phyloP scores from a whole-genome alignment of 2,888 invertebrate genomes.

The Drosophila rellima region DNA sequence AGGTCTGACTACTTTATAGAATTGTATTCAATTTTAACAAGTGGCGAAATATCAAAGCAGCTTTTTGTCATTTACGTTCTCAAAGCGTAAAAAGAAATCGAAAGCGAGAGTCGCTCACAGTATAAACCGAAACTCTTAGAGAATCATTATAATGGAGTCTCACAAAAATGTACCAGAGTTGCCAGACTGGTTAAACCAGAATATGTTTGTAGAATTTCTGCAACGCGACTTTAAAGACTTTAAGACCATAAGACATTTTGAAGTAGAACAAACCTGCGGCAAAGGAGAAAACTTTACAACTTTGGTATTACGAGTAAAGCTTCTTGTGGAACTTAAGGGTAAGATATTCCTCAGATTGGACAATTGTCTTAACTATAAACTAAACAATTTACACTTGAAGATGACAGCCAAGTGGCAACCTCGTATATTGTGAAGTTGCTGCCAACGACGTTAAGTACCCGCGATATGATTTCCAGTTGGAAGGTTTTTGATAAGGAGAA shows the following conservation, averaged over 20 bases:
- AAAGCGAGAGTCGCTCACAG: constrained; percentile 4
- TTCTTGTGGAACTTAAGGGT: constrained; percentile 70
- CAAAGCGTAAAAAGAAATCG: not conserved
- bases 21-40: constrained; percentile 4
- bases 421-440: constrained; percentile 75
- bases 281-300: constrained; percentile 83
- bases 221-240: constrained; percentile 59
- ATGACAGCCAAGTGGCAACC: constrained; percentile 40
- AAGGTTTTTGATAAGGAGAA: constrained; percentile 81
- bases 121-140: constrained; percentile 2
- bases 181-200: constrained; percentile 49
- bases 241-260: constrained; percentile 60
- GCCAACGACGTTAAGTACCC: constrained; percentile 55
- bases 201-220: constrained; percentile 65
- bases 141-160: constrained; percentile 37
- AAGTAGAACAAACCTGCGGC: constrained; percentile 55
- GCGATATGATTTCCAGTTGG: constrained; percentile 62
- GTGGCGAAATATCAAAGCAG: constrained; percentile 25
- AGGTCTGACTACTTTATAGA: not conserved
- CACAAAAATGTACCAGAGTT: constrained; percentile 4
- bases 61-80: constrained; percentile 16
- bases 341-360: not conserved
- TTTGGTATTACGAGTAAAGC: constrained; percentile 65
- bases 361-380: not conserved
- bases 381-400: constrained; percentile 37